phyloP scores from a whole-genome alignment of 2,888 invertebrate species.

The Sphaerophoria taeniata region DNA sequence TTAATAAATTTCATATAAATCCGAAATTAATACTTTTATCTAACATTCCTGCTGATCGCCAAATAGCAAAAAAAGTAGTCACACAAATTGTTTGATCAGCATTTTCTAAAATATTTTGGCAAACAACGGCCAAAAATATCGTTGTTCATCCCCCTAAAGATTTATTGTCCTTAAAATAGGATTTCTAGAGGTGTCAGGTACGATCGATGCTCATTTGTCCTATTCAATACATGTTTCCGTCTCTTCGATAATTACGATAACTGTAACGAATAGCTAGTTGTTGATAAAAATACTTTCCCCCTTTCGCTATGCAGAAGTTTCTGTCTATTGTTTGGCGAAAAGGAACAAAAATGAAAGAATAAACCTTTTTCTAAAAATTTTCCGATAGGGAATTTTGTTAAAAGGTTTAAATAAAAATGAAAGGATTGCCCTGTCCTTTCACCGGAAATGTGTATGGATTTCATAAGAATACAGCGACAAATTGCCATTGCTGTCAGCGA shows the following conservation, averaged over 20 bases:
- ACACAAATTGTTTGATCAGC: too few species aligned
- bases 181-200: conserved; percentile 66
- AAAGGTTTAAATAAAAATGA: conserved; percentile 51
- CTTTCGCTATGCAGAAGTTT: conserved; percentile 38
- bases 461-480: conserved; percentile 58
- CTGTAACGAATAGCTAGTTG: conserved; percentile 68
- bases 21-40: too few species aligned
- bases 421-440: conserved; percentile 69
- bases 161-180: conserved; percentile 71
- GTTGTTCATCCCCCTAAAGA: conserved; percentile 46
- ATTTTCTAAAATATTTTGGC: too few species aligned
- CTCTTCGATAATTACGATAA: conserved; percentile 67
- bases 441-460: conserved; percentile 69
- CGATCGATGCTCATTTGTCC: conserved; percentile 56
- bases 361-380: conserved; percentile 45
- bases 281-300: conserved; percentile 60
- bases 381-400: conserved; percentile 32
- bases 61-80: too few species aligned
- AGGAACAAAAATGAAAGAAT: conserved; percentile 55
- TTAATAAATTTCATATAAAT: too few species aligned
- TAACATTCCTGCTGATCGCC: too few species aligned
- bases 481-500: conserved; percentile 54
- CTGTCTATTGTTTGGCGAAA: conserved; percentile 52
- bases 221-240: conserved; percentile 61
- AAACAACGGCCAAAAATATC: too few species aligned